A percentile compares a stretch with the other conserved stretches of the same genome.
Evolutionary conservation across 1,140 invertebrate species (phyloP).

Genomic region (Chironomus striatipennis): DNA sequence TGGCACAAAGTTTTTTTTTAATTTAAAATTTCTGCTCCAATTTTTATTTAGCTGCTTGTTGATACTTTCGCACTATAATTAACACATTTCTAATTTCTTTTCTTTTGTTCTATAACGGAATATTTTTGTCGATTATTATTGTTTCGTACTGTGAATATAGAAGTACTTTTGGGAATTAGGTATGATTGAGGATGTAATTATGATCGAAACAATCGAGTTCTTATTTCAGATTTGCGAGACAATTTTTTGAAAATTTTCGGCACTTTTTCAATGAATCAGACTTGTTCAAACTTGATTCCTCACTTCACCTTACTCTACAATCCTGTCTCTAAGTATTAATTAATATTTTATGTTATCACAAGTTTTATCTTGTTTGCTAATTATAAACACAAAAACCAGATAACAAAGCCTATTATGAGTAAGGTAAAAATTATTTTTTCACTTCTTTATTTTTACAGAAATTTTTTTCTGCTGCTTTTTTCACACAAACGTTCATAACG

Average conservation of each 20-base stretch:
- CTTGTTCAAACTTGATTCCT: no score
- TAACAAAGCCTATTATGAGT: not conserved
- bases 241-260: no score
- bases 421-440: not conserved
- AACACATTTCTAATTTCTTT: not conserved
- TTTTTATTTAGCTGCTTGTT: not conserved
- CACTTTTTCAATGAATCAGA: no score
- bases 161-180: not conserved
- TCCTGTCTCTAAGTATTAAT: no score
- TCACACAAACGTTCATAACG: not conserved
- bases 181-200: not conserved
- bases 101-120: not conserved
- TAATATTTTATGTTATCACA: no score
- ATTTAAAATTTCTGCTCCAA: not conserved
- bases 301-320: no score
- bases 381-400: not conserved
- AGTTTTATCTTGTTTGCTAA: not conserved
- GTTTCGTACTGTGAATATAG: not conserved
- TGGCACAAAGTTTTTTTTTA: constrained; percentile 41
- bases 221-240: no score
- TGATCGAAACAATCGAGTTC: not conserved
- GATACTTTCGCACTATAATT: not conserved
- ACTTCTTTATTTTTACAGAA: not conserved
- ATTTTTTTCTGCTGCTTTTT: not conserved
- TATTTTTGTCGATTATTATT: not conserved